Evolutionary conservation across 2,797 vertebrate genomes (phyloP).

Genomic region (Macropus fuliginosus): DNA sequence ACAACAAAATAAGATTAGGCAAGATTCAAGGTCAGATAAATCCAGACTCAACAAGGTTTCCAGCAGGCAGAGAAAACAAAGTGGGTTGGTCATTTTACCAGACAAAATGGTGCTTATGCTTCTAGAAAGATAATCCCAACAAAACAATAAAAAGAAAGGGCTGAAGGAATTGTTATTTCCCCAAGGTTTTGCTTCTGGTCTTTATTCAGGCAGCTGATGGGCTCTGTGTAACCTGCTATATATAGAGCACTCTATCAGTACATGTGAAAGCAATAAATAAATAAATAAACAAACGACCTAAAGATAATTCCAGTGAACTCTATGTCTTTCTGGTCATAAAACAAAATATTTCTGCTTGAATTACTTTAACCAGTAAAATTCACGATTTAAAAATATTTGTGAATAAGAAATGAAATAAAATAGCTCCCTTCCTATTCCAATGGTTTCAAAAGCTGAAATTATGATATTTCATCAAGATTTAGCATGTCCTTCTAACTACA

Average conservation of each 20-base stretch:
- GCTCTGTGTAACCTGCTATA: neutral
- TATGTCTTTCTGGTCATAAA: constrained; percentile 11
- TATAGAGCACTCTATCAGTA: neutral
- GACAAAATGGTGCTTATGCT: neutral
- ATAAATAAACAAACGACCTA: neutral
- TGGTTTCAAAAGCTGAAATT: constrained; percentile 54
- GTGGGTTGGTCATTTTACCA: neutral
- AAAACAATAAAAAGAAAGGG: neutral
- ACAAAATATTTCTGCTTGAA: constrained; percentile 51
- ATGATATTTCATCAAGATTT: constrained; percentile 57
- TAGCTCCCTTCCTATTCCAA: constrained; percentile 9
- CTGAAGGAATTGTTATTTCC: neutral
- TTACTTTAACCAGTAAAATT: constrained; percentile 57
- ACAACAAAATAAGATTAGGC: neutral
- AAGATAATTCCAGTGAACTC: neutral
- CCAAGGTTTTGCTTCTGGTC: neutral
- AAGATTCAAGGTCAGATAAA: neutral
- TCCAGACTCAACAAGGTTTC: neutral
- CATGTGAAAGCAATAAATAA: neutral
- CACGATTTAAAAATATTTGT: constrained; percentile 41
- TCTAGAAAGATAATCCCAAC: neutral
- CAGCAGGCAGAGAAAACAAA: neutral
- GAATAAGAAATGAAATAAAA: constrained; percentile 57
- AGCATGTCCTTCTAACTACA: constrained; percentile 58
- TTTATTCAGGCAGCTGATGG: neutral